Evolutionary conservation across 2,888 invertebrate species (phyloP), one percentile per base, ranked within the genome.

Genomic region (Phorcus lineatus): DNA sequence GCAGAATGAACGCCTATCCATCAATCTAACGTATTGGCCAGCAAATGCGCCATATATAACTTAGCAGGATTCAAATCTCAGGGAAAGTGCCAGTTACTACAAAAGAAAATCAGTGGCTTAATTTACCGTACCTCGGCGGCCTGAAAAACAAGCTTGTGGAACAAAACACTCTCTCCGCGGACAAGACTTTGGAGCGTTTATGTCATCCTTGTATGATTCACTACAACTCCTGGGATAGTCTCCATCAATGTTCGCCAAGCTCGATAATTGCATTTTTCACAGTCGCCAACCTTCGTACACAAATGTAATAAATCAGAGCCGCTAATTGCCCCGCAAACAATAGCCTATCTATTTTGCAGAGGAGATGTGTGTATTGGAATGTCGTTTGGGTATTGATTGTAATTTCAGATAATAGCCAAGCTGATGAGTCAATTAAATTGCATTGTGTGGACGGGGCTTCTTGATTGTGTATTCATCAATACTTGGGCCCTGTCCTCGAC

Each of bases 381-480:
- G 85, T 80, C 80, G 66, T 81, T 52, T 31, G 81, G 80, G 80
- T 82, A 85, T 83, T 83, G 85, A 85, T 85, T 79, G 80, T 82
- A 79, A 81, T 80, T 79, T 80, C 82, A 82, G 82, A 85, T 85
- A 85, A 85, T 83, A 81, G 83, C 78, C 74, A 75, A 28, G 70
- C 81, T 85, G 85, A 85, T 85, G 85, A 85, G 85, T 85, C 85
- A 85, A 83, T 85, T 85, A 85, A 85, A 85, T 82, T 79, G 82
- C 82, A 85, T 85, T 85, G 85, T 85, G 82, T 82, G 76, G 79
- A 76, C 67, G 11, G 40, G 70, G 70, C 66, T 78, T 36, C 47
- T 74, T 70, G 80, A 80, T 66, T 82, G 80, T 76, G 52, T 74
- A 57, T 57, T 79, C 67, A 55, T 80, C 82, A 62, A 74, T 74